Evolutionary conservation across 2,113 vertebrate genomes (phyloP).

Genomic region (Amphiprion ocellaris): DNA sequence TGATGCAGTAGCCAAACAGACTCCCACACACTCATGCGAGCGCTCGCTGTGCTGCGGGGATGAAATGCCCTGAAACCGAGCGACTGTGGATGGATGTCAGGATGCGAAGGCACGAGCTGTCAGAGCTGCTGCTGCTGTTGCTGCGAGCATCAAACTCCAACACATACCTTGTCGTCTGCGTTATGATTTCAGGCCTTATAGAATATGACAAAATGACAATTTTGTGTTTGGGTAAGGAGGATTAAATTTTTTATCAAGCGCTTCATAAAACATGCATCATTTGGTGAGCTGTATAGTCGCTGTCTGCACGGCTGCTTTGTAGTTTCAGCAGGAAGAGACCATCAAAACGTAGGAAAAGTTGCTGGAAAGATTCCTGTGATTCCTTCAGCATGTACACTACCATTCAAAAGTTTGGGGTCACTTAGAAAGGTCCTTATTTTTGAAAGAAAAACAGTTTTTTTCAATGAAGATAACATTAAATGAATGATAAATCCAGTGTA

Average conservation of each 20-base stretch:
- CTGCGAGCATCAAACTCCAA: slow-evolving; percentile 10
- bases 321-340: slow-evolving; percentile 4
- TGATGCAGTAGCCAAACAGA: slow-evolving; percentile 1
- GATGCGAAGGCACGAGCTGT: slow-evolving; percentile 31
- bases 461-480: too few species aligned
- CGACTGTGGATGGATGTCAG: slow-evolving; percentile 15
- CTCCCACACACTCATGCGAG: neutral
- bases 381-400: neutral
- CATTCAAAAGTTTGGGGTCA: too few species aligned
- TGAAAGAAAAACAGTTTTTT: too few species aligned
- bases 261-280: slow-evolving; percentile 48
- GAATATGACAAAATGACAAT: slow-evolving; percentile 20
- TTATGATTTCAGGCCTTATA: slow-evolving; percentile 11
- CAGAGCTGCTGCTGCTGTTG: slow-evolving; percentile 17
- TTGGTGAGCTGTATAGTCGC: slow-evolving; percentile 1
- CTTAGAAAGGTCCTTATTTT: too few species aligned
- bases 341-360: neutral
- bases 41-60: neutral
- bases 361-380: neutral
- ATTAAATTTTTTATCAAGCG: slow-evolving; percentile 34
- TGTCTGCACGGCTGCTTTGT: neutral
- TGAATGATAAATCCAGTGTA: too few species aligned
- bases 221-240: slow-evolving; percentile 23
- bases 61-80: slow-evolving; percentile 20
- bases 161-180: slow-evolving; percentile 1